Percentiles rank a stretch among this genome's conserved stretches.
These are phyloP conservation scores for Akabosia matsudoensis DNA, from an alignment of 1,140 invertebrate species.

Conservation along the genomic window DNA sequence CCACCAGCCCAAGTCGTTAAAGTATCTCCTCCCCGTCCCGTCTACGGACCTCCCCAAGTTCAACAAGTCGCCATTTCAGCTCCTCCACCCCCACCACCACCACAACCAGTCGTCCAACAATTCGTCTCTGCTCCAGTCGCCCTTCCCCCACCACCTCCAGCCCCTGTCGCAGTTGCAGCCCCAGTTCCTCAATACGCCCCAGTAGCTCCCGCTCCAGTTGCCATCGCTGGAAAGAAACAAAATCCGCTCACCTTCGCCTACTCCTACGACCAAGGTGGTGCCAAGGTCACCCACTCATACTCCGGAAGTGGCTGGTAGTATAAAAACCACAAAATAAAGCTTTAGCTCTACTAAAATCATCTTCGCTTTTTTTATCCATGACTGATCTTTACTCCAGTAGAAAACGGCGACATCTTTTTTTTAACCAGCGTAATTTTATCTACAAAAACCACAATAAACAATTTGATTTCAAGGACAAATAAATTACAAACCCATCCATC, in stretches of 20 bases:
- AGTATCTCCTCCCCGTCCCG: not conserved
- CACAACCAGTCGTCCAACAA: not conserved
- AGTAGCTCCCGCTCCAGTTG: slow-evolving; percentile 8
- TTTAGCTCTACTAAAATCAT: not conserved
- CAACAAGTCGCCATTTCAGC: not conserved
- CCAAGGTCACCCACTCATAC: slow-evolving; percentile 45
- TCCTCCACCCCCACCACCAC: not conserved
- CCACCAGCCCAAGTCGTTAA: not conserved
- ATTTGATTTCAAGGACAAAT: no score
- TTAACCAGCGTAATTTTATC: no score
- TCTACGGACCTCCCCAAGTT: not conserved
- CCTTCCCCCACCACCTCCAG: not conserved
- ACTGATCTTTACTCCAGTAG: not conserved
- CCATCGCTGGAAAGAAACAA: slow-evolving; percentile 26
- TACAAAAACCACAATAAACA: no score
- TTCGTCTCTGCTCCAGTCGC: not conserved
- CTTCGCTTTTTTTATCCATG: not conserved
- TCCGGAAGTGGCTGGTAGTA: slow-evolving; percentile 43
- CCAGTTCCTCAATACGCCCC: not conserved
- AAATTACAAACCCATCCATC: no score
- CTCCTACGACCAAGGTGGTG: slow-evolving; percentile 35
- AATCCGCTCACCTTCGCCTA: slow-evolving; percentile 45
- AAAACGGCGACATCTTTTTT: no score
- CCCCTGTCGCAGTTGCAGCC: not conserved
- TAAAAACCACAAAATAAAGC: not conserved